A percentile compares a stretch with the other conserved stretches of the same genome.
Conservation (phyloP, 2,797 vertebrate genomes). For the Aythya fuligula region DNA sequence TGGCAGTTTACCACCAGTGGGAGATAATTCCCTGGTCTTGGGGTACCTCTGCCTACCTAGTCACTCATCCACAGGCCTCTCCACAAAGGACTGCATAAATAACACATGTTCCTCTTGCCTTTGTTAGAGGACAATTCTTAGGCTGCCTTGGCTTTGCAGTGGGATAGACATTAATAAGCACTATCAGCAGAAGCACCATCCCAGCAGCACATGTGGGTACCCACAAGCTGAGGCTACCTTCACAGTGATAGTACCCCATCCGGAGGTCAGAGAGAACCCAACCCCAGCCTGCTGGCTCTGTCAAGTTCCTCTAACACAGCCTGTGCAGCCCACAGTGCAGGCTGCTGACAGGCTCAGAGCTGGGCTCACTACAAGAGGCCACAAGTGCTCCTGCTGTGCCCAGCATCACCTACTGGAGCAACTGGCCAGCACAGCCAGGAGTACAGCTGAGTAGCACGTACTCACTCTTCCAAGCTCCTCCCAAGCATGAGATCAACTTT, state of each 20-base stretch:
- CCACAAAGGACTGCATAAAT: not conserved
- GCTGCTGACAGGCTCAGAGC: not conserved
- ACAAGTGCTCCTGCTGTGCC: not conserved
- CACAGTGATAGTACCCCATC: not conserved
- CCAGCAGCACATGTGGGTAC: not conserved
- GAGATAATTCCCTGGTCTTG: not conserved
- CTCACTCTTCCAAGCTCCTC: conserved; percentile 21
- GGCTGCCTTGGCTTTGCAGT: not conserved
- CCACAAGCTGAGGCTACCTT: not conserved
- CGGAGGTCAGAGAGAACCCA: not conserved
- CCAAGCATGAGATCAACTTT: conserved; percentile 34
- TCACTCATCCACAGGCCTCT: not conserved
- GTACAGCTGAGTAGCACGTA: not conserved
- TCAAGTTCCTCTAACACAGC: not conserved
- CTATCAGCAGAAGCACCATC: not conserved
- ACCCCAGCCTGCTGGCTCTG: not conserved
- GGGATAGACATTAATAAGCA: not conserved
- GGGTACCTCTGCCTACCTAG: not conserved
- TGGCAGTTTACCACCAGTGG: not conserved
- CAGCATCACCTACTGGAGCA: not conserved
- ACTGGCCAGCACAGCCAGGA: not conserved
- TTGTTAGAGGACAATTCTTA: not conserved
- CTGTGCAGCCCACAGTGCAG: not conserved
- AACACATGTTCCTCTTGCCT: not conserved
- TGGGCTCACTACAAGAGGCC: not conserved